Evolutionary conservation across 2,888 invertebrate genomes (phyloP), one percentile per base, ranked within the genome.

Genomic region (Trypoxylon attenuatum): DNA sequence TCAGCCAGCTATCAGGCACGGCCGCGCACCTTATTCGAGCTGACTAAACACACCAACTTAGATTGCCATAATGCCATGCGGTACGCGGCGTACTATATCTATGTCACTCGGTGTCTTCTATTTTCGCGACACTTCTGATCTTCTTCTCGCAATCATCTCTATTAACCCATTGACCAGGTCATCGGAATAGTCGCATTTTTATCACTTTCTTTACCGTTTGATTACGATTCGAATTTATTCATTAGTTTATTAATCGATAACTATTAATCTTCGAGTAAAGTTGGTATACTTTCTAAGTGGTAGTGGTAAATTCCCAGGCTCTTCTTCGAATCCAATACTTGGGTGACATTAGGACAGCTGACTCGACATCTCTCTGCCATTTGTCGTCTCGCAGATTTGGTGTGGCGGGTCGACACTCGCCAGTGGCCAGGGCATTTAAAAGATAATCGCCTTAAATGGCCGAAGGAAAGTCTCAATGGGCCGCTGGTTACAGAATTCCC

Each of bases 11-110:
- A 81, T 81, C 79, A 81, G 79, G 81, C 76, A 73, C 68, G 66
- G 67, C 72, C n/a, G 61, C 59, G 58, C 64, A 73, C 69, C 71
- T 74, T 76, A 74, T 74, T 75, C 73, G 76, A 76, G 74, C 81
- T 83, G 80, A 83, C 82, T 82, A 83, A 82, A 84, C 80, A 84
- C 71, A 73, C 76, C 77, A 82, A 82, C 81, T 82, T 82, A 78
- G 78, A 82, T 84, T 84, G 81, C 82, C 76, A 78, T 78, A 83
- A 82, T 77, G 77, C 69, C 63, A 70, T 67, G 49, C 57, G 59
- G 59, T 53, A n/a, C n/a, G n/a, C n/a, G n/a, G n/a, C n/a, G n/a
- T n/a, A n/a, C n/a, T n/a, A n/a, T n/a, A 52, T 75, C 65, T 64
- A 52, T 43, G 55, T 64, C 59, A n/a, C 51, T 43, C 45, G 46